Percentiles rank a stretch among this genome's conserved stretches.
phyloP scores from a whole-genome alignment of 2,113 vertebrate genomes.

The Zosterops pallidus region DNA sequence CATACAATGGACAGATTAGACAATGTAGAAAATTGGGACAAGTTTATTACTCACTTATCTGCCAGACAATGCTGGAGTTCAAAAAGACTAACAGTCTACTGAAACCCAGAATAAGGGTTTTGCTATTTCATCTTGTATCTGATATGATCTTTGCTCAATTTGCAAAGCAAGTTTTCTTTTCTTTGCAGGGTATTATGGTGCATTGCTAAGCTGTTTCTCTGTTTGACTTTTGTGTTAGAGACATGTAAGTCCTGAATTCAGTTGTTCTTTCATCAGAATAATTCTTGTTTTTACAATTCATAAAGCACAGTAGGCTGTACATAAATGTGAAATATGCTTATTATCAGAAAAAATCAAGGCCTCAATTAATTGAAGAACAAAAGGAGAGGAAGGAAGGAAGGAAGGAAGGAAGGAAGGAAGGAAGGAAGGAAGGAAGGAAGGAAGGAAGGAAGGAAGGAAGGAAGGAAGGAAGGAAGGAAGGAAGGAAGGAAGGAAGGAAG shows the following conservation, averaged over 20 bases:
- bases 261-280: not conserved
- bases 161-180: not conserved
- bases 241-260: not conserved
- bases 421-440: rapidly evolving
- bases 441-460: too few species aligned
- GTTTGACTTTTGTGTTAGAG: not conserved
- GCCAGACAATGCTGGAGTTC: not conserved
- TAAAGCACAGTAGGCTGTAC: not conserved
- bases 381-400: too few species aligned
- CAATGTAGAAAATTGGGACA: not conserved
- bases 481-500: not conserved
- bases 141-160: not conserved
- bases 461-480: not conserved
- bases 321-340: not conserved
- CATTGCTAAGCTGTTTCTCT: not conserved
- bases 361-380: not conserved
- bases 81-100: not conserved
- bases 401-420: too few species aligned
- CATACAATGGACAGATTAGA: not conserved
- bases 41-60: not conserved
- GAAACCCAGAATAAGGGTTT: not conserved
- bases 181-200: not conserved
- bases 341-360: not conserved
- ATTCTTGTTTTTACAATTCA: not conserved
- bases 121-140: not conserved